phyloP scores from a whole-genome alignment of 2,888 invertebrate species.

The Xylophagus ater region DNA sequence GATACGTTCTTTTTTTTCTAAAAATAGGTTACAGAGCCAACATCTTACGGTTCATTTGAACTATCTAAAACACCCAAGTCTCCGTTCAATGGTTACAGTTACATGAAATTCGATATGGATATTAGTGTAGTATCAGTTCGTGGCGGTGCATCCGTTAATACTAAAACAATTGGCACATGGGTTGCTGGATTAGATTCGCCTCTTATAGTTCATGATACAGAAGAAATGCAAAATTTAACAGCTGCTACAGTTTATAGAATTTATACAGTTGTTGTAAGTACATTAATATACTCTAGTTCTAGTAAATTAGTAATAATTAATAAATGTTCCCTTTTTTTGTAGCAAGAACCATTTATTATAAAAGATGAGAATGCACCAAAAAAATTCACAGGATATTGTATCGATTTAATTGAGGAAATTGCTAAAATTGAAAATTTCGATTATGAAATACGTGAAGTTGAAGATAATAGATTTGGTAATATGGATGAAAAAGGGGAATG shows the following conservation, averaged over 20 bases:
- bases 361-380: constrained; percentile 53
- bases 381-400: constrained; percentile 79
- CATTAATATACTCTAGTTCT: constrained; percentile 7
- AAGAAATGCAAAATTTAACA: constrained; percentile 59
- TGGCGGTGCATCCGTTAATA: constrained; percentile 61
- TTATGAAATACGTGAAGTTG: constrained; percentile 72
- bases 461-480: constrained; percentile 75
- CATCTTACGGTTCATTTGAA: constrained; percentile 57
- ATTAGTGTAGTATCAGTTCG: constrained; percentile 58
- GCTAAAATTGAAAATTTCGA: constrained; percentile 75
- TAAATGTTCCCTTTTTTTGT: constrained; percentile 23
- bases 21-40: constrained; percentile 50
- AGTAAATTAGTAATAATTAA: background rate
- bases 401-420: constrained; percentile 84
- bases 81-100: constrained; percentile 56
- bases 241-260: constrained; percentile 79
- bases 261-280: constrained; percentile 68
- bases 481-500: constrained; percentile 80
- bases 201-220: constrained; percentile 52
- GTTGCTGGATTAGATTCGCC: constrained; percentile 59
- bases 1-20: constrained; percentile 1
- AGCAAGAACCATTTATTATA: constrained; percentile 78
- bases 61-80: constrained; percentile 49
- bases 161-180: constrained; percentile 64
- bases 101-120: constrained; percentile 63